Base-by-base conservation (phyloP, 2,113 vertebrate species). In the Coracopsis vasa region DNA sequence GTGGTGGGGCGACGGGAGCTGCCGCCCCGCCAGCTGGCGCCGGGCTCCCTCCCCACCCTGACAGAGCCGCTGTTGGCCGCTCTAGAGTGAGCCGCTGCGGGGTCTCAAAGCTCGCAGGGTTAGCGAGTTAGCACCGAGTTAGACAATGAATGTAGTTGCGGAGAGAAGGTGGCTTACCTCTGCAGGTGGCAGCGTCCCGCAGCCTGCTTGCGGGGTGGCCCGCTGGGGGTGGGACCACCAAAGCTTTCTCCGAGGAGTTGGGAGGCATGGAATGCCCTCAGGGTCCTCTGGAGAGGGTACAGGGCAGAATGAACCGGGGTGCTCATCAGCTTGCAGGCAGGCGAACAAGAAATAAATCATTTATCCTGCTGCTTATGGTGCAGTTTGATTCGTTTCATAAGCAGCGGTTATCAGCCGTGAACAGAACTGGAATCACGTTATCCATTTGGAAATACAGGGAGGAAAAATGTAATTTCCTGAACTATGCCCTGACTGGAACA, bases 81-180 rank as follows among this genome's bases (percentile, higher is more conserved):
- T 58, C 10, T 5, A 20, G 21, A 58, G 33, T 35, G 33, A 35
- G 56, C 56, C 56, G 33, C 33, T 35, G 33, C 33, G 33, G 56
- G 13, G 33, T 35, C 56, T 24, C 56, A 58, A 58, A 58, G 23
- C 33, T 58, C 33, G 33, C 33, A 58, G 33, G 33, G 13, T 58
- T 56, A 56, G 33, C 33, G 33, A 56, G 23, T 48, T 48, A 48
- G 47, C 47, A 48, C 21, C 47, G 21, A 48, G 54, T 56, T n/a
- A n/a, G 31, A 21, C 31, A 18, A 0, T 39, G 10, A 65, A 10
- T 0, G 1, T 0, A 2, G 5, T 4, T 21, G 2, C 18, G 2
- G 47, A 42, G 60, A 5, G n/a, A 12, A 45, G 28, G 4, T 11
- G 56, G 33, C 47, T 88, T 31, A 5, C 14, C 17, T 54, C 51